phyloP scores from a whole-genome alignment of 2,113 vertebrate genomes.

The Cyprinodon brontotheroides region DNA sequence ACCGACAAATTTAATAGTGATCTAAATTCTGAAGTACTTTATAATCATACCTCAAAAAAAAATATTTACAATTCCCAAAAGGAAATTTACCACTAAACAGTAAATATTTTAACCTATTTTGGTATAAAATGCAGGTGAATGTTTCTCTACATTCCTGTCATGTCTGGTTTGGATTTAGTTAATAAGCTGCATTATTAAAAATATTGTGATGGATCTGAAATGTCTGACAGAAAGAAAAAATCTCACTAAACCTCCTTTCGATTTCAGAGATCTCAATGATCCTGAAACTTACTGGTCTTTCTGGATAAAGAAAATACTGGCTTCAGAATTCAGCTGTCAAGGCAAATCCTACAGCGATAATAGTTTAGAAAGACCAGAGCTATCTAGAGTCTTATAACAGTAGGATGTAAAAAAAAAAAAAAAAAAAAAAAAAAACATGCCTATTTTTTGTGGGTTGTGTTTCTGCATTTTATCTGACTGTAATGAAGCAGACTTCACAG shows the following conservation, averaged over 20 bases:
- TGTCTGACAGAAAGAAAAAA: not conserved
- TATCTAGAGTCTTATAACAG: conserved; percentile 23
- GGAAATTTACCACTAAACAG: no score
- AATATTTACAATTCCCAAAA: no score
- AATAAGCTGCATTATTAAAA: no score
- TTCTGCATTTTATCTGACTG: conserved; percentile 22
- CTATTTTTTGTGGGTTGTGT: conserved; percentile 7
- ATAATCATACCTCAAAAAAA: no score
- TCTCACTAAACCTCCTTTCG: conserved; percentile 13
- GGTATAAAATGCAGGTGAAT: not conserved
- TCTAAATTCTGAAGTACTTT: not conserved
- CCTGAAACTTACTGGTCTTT: conserved; percentile 8
- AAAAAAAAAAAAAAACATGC: conserved; percentile 12
- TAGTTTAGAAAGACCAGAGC: conserved; percentile 31
- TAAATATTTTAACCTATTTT: not conserved
- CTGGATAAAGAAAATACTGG: conserved; percentile 12
- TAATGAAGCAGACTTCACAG: conserved; percentile 11
- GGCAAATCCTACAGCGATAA: conserved; percentile 2
- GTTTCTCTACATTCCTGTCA: not conserved
- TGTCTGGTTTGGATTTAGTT: no score
- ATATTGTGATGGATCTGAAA: no score
- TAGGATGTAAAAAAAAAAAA: not conserved
- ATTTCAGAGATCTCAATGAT: conserved; percentile 4
- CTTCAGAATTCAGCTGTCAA: not conserved
- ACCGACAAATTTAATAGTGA: not conserved